Evolutionary conservation across 2,113 vertebrate species (phyloP), one percentile per base, ranked within the genome.

Genomic region (Dissostichus mawsoni): DNA sequence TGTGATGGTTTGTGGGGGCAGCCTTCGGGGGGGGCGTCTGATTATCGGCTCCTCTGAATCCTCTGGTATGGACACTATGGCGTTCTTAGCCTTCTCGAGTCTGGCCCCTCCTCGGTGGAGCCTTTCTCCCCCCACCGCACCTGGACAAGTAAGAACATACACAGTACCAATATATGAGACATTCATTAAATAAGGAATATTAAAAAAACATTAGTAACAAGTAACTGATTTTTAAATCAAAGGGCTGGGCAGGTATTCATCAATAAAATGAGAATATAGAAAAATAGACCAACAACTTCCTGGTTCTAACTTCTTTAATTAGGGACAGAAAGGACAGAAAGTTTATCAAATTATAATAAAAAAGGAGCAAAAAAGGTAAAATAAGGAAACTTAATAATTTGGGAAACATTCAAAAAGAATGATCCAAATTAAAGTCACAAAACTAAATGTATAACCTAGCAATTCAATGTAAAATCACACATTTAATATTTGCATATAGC

Each of bases 121-220:
- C 98, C 98, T 79, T 98, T 99, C 76, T 99, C 98, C 0, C 98
- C 98, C 98, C 98, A 99, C 16, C 96, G 97, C 41, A 99, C 98
- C 98, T 99, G 65, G 1, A 83, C 44, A 69, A 13, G 17, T 61
- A 17, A n/a, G 20, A 47, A 7, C 20, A 20, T 3, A 41, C 9
- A 48, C 50, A 61, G n/a, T 5, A 44, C 18, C 8, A 45, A 2
- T 41, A 41, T 41, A 53, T 29, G 13, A 68, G 5, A 17, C 23
- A 33, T 12, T 51, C 45, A 29, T 9, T 17, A 25, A 1, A 44
- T 20, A 11, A 13, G 48, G 25, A 50, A 59, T 59, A 33, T 17
- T 3, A 36, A 41, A 33, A 50, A 11, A 0, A 50, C 8, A 17
- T 29, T 66, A 16, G 44, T 25, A 12, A 1, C 45, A 41, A 61